A percentile compares a stretch with the other conserved stretches of the same genome.
phyloP scores from a whole-genome alignment of 92 coral and sea anemone species.

The Parazoanthus darwini region DNA sequence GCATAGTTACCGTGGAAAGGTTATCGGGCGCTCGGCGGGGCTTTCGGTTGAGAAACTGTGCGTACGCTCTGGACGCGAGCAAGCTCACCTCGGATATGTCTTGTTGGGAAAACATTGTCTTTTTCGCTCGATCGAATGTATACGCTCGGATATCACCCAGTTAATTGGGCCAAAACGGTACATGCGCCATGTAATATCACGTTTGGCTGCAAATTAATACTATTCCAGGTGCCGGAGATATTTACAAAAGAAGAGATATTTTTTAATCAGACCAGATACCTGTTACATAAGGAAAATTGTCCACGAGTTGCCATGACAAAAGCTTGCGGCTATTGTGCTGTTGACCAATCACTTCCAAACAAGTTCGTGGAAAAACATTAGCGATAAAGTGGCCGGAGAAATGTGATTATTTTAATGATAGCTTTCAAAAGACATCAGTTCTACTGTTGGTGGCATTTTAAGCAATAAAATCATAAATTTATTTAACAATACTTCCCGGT shows the following conservation, averaged over 20 bases:
- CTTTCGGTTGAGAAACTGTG: constrained; percentile 20
- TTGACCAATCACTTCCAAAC: constrained; percentile 43
- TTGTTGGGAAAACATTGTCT: constrained; percentile 59
- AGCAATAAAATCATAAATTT: constrained; percentile 62
- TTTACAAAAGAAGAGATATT: constrained; percentile 65
- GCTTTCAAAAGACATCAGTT: constrained; percentile 23
- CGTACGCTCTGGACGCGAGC: constrained; percentile 18
- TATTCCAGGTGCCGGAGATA: constrained; percentile 57
- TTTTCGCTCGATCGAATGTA: constrained; percentile 33
- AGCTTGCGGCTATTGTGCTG: constrained; percentile 30
- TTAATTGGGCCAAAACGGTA: constrained; percentile 58
- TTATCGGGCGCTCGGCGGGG: background rate
- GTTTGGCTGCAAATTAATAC: constrained; percentile 66
- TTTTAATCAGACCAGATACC: constrained; percentile 65
- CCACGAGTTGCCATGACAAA: constrained; percentile 36
- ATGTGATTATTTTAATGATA: constrained; percentile 38
- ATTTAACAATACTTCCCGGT: constrained; percentile 35
- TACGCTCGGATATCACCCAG: constrained; percentile 32
- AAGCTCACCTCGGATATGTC: constrained; percentile 42
- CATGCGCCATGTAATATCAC: constrained; percentile 58
- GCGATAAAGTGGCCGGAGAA: constrained; percentile 12
- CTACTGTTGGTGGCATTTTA: constrained; percentile 51
- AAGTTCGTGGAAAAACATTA: constrained; percentile 21
- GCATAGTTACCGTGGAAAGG: constrained; percentile 33
- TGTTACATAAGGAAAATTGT: constrained; percentile 52